Conservation (phyloP, 2,888 invertebrate genomes). For the Melanotus villosus region DNA sequence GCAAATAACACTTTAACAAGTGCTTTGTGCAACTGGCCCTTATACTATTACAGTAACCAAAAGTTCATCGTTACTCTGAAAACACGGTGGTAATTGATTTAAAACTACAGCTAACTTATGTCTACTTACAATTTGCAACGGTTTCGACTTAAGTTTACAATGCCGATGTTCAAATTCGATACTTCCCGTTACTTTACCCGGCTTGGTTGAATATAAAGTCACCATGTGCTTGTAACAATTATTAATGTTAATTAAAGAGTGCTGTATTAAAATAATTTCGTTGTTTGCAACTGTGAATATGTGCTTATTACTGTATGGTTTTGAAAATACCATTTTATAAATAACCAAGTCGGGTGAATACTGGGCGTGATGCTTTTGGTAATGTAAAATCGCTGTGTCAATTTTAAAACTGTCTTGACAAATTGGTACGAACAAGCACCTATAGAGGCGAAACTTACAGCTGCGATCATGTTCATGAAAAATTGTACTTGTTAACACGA, state of each 20-base stretch:
- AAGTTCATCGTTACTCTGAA: slow-evolving; percentile 21
- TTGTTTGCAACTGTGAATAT: slow-evolving; percentile 15
- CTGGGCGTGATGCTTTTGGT: slow-evolving; percentile 1
- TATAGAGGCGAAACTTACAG: slow-evolving; percentile 18
- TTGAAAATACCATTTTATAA: slow-evolving; percentile 2
- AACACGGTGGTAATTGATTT: slow-evolving; percentile 18
- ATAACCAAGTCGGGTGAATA: background rate
- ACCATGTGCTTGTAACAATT: background rate
- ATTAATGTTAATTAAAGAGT: background rate
- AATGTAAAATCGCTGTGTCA: background rate
- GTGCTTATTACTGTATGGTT: slow-evolving; percentile 10
- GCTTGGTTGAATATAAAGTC: background rate
- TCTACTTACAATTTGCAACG: slow-evolving; percentile 10
- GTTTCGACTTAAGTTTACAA: slow-evolving; percentile 24
- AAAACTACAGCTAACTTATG: slow-evolving; percentile 3
- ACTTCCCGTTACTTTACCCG: background rate
- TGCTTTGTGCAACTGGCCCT: no score
- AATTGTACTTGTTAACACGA: background rate
- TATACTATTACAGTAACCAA: background rate
- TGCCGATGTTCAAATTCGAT: slow-evolving; percentile 24
- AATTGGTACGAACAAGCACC: slow-evolving; percentile 9
- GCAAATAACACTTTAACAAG: no score
- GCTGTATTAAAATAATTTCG: slow-evolving; percentile 9
- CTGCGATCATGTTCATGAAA: background rate
- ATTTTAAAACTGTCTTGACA: slow-evolving; percentile 14